Evolutionary conservation across 1,140 invertebrate genomes (phyloP).

Genomic region (Drosophila nasuta): DNA sequence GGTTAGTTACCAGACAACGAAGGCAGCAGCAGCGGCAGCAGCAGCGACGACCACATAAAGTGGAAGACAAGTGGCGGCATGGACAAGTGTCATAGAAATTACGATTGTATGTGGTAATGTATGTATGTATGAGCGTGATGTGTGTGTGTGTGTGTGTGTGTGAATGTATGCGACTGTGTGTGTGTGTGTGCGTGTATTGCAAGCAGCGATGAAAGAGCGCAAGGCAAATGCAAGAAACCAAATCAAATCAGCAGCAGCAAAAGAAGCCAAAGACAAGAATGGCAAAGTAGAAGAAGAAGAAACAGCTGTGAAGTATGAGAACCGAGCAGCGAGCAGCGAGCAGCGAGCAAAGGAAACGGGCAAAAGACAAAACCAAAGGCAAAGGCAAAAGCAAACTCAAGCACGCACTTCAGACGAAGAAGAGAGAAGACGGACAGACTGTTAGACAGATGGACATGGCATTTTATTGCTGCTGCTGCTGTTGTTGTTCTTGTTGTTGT

Average conservation of each 20-base stretch:
- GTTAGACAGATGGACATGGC: conserved; percentile 40
- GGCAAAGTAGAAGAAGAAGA: conserved; percentile 28
- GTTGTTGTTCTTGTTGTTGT: not conserved
- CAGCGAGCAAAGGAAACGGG: not conserved
- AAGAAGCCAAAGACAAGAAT: conserved; percentile 44
- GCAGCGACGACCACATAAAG: conserved; percentile 68
- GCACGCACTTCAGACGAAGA: conserved; percentile 74
- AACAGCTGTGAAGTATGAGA: conserved; percentile 28
- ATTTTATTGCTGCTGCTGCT: conserved; percentile 51
- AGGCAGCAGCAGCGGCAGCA: conserved; percentile 31
- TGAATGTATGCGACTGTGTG: not conserved
- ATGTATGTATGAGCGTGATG: conserved; percentile 18
- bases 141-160: conserved; percentile 12
- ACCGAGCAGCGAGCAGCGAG: too few relatives aligned
- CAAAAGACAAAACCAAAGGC: conserved; percentile 23
- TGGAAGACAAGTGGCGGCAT: conserved; percentile 79
- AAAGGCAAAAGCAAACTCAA: conserved; percentile 70
- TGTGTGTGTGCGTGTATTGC: conserved; percentile 54
- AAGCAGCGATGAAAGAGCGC: conserved; percentile 75
- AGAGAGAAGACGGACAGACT: conserved; percentile 57
- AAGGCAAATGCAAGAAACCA: conserved; percentile 76
- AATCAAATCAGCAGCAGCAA: conserved; percentile 38
- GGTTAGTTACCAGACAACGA: conserved; percentile 28
- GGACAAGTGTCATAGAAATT: conserved; percentile 81
- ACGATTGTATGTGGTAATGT: conserved; percentile 42